These are phyloP conservation scores for Dinomys branickii DNA, from an alignment of 2,113 vertebrate genomes.

Conservation along the genomic window DNA sequence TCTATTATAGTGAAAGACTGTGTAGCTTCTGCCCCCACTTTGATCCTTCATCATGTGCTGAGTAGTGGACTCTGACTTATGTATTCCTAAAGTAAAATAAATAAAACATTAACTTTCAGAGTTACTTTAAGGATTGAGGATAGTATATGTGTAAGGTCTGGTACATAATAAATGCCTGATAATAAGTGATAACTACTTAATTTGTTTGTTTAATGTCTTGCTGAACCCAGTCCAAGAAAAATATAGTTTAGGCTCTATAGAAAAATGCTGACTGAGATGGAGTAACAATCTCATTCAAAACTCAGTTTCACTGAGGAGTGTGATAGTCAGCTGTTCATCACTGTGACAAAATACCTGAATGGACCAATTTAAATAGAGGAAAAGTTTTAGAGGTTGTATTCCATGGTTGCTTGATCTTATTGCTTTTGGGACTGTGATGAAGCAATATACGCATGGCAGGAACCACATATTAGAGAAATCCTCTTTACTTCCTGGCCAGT, in stretches of 20 bases:
- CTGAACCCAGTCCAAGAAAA: background rate
- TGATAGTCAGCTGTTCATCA: background rate
- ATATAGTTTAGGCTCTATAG: background rate
- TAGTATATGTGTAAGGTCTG: background rate
- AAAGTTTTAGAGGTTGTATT: background rate
- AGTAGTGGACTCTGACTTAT: background rate
- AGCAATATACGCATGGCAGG: background rate
- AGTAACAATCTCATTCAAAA: background rate
- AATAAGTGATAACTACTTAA: background rate
- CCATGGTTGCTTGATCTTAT: background rate
- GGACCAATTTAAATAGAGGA: background rate
- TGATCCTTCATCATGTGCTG: background rate
- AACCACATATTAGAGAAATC: background rate
- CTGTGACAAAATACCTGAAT: background rate
- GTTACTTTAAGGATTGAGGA: background rate
- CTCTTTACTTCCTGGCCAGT: background rate
- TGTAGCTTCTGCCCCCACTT: background rate
- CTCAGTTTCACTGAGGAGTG: background rate
- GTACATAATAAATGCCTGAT: background rate
- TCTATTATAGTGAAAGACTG: background rate
- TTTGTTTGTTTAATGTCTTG: background rate
- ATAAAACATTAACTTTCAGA: background rate
- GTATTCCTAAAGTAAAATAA: background rate
- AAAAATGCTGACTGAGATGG: background rate
- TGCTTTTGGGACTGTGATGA: background rate